Evolutionary conservation across 64 coral and sea anemone genomes (phyloP), one percentile per base, ranked within the genome.

Genomic region (Montipora efflorescens): DNA sequence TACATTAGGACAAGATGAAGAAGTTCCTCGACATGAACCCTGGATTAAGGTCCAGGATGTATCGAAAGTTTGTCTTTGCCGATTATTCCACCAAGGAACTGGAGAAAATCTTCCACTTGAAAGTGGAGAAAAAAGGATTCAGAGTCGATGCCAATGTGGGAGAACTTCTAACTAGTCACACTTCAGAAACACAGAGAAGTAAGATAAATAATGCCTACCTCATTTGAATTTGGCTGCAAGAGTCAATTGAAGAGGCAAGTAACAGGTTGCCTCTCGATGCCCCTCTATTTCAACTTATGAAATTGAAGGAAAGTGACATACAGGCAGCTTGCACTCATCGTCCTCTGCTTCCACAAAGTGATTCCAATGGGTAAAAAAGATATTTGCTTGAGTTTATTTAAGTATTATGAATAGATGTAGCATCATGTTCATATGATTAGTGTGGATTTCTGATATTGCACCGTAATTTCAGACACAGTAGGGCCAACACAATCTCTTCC

Each of bases 171-270:
- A 5, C 76, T 48, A 1, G 5, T 12, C 13, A 81, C 19, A 82
- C 89, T 20, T 67, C 59, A 53, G 21, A 45, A 49, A 58, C 20
- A n/a, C 62, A 81, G 36, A 91, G 77, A 67, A 16, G 13, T 6
- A 73, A 50, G 15, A 91, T 91, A 61, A 91, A 91, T 91, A 91
- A 91, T 91, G 89, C 89, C 3, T 45, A 46, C 89, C 66, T 91
- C 14, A 14, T 91, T 44, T 57, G 77, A 46, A 66, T 91, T 73
- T 48, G 81, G 9, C 47, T 80, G 19, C 61, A 79, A 23, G 80
- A 92, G 47, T 11, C 11, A 15, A 75, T 92, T 48, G 80, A 92
- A 20, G 90, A 92, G 81, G 80, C 81, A 3, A 92, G 90, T 53
- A 84, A 92, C 70, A 92, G 90, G 72, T 25, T 92, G 23, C 81